Base-by-base conservation (phyloP, 2,888 invertebrate genomes). In the Euphydryas editha region DNA sequence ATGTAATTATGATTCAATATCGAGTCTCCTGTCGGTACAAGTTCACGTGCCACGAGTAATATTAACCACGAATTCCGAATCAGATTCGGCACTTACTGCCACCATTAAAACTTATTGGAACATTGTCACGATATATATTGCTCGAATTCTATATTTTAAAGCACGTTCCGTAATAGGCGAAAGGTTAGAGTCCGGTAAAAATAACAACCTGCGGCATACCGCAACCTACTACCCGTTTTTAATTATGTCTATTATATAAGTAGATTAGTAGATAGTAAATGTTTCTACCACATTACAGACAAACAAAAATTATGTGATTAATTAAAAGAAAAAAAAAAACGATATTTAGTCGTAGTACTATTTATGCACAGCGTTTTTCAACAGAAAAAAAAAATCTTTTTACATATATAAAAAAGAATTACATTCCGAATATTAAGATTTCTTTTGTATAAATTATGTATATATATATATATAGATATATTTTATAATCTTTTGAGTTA, bases 51-150 rank as follows among this genome's bases (percentile, higher is more conserved):
- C 56, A 57, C 21, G 18, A 17, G 57, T 54, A 57, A 65, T 59
- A 54, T 57, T 36, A 47, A 57, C 64, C 68, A 68, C 65, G 68
- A 70, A 68, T 65, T 65, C 65, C 58, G 18, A 70, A 70, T 70
- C 66, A 59, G 67, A 67, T 65, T 55, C 65, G 70, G 59, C 60
- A 67, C 62, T 72, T 67, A 67, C 57, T 37, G 58, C 59, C 44
- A 17, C 68, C 67, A 70, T 72, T 70, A 70, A 65, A 67, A 46
- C 58, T 64, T 66, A 68, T 70, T 70, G 68, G 55, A 47, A 64
- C 60, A 58, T 70, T 72, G 72, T 70, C 68, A 72, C 72, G 70
- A 70, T 59, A 65, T 36, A 67, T 68, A 65, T 72, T 65, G 68
- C 64, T 66, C 36, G 55, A 62, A 65, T 67, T 59, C 42, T 54